Evolutionary conservation across 2,888 invertebrate species (phyloP), one percentile per base, ranked within the genome.

Genomic region (Dysmachus trigonus): DNA sequence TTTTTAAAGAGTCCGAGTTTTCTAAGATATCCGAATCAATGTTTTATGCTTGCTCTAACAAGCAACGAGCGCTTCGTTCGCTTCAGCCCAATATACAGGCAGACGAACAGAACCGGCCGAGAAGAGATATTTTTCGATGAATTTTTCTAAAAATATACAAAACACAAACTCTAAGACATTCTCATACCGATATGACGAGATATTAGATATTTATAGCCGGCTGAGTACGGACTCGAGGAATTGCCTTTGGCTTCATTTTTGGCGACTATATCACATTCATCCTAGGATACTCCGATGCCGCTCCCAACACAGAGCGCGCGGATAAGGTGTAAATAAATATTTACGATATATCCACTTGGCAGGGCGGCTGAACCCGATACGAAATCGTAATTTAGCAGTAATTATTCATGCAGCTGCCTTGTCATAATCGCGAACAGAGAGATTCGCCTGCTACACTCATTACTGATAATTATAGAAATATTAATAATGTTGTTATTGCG

Each of bases 71-170:
- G 27, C 31, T 73, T 73, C 30, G 13, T 73, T 73, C 30, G 13
- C 33, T 18, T 79, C 30, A 27, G 51, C 22, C 8, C n/a, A n/a
- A n/a, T n/a, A 30, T 33, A 62, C 62, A 13, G 31, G 15, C n/a
- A n/a, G 30, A 79, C 30, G 27, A 38, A 79, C 27, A 71, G 41
- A 41, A 71, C 15, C 72, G 38, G 22, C n/a, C 15, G 22, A 33
- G 13, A n/a, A n/a, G n/a, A 83, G 38, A 83, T 85, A 74, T 74
- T 85, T 87, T 87, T 87, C 84, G 84, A 87, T 87, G 81, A 87
- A 86, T 87, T 86, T 87, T 87, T 84, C 83, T 83, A 83, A 86
- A 87, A 87, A 87, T 87, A 86, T 86, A 85, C 84, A 85, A 84
- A 84, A 86, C 72, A 86, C 76, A 74, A 41, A 53, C 87, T 72